Evolutionary conservation across 2,113 vertebrate genomes (phyloP).

Genomic region (Clarias gariepinus): DNA sequence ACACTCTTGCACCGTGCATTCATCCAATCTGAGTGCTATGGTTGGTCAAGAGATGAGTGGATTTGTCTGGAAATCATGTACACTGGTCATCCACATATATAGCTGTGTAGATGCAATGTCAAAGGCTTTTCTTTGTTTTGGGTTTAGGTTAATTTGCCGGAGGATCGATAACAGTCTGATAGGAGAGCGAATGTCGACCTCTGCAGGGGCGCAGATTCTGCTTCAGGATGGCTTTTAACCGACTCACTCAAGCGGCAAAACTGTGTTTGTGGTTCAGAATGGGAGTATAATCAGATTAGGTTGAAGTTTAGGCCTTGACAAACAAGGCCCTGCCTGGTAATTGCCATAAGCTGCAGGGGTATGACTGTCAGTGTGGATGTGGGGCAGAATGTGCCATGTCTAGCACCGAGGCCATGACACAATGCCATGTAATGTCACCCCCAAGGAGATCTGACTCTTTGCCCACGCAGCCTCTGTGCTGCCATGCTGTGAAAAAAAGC

Average conservation of each 20-base stretch:
- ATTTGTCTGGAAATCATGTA: slow-evolving; percentile 40
- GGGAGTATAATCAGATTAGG: slow-evolving; percentile 76
- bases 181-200: slow-evolving; percentile 23
- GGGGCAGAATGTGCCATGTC: slow-evolving; percentile 58
- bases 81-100: slow-evolving; percentile 5
- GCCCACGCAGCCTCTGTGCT: slow-evolving; percentile 3
- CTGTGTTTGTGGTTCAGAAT: slow-evolving; percentile 75
- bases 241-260: slow-evolving; percentile 70
- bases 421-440: slow-evolving; percentile 54
- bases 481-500: not conserved
- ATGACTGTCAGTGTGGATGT: slow-evolving; percentile 66
- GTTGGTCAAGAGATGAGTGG: slow-evolving; percentile 58
- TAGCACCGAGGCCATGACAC: slow-evolving; percentile 58
- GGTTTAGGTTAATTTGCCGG: slow-evolving; percentile 28
- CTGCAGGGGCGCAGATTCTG: slow-evolving; percentile 43
- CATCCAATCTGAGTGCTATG: slow-evolving; percentile 59
- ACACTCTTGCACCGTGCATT: slow-evolving; percentile 67
- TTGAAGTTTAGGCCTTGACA: slow-evolving; percentile 70
- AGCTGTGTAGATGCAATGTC: slow-evolving; percentile 23
- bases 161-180: slow-evolving; percentile 30
- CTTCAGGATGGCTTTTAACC: slow-evolving; percentile 71
- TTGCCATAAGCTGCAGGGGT: slow-evolving; percentile 68
- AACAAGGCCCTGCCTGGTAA: slow-evolving; percentile 64
- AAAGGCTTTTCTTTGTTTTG: slow-evolving; percentile 34
- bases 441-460: slow-evolving; percentile 50